Evolutionary conservation across 1,140 invertebrate species (phyloP).

Genomic region (Penaeus japonicus): DNA sequence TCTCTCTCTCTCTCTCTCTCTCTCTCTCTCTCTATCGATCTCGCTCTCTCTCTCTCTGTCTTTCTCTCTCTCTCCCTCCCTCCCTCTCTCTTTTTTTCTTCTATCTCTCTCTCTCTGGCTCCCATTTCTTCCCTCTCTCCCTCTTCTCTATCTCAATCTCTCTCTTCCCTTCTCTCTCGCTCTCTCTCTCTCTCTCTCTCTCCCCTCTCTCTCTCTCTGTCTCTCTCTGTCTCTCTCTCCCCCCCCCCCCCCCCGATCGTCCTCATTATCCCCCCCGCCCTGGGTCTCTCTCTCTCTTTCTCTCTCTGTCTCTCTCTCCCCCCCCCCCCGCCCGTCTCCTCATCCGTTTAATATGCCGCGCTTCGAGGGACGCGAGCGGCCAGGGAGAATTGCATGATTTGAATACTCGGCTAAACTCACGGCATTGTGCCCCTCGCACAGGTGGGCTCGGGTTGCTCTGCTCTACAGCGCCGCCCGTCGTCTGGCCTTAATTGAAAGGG

Average conservation of each 20-base stretch:
- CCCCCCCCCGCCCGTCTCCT: not conserved
- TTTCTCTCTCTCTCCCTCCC: too few species aligned
- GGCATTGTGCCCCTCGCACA: too few species aligned
- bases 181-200: too few species aligned
- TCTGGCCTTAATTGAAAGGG: too few species aligned
- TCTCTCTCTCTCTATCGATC: not conserved
- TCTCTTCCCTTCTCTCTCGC: not conserved
- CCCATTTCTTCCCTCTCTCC: not conserved
- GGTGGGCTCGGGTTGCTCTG: too few species aligned
- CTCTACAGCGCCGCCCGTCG: too few species aligned
- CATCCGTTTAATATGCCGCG: not conserved
- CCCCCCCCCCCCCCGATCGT: not conserved
- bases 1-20: not conserved
- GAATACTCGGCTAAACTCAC: not conserved
- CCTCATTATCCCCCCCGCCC: too few species aligned
- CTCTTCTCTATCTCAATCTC: too few species aligned
- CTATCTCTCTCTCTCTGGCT: too few species aligned
- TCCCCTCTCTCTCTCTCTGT: not conserved
- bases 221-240: too few species aligned
- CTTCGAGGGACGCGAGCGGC: not conserved
- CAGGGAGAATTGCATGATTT: not conserved
- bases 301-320: not conserved
- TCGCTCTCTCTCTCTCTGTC: not conserved
- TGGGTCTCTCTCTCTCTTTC: too few species aligned
- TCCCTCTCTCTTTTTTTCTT: not conserved